Evolutionary conservation across 2,113 vertebrate genomes (phyloP).

Genomic region (Tonatia bakeri): DNA sequence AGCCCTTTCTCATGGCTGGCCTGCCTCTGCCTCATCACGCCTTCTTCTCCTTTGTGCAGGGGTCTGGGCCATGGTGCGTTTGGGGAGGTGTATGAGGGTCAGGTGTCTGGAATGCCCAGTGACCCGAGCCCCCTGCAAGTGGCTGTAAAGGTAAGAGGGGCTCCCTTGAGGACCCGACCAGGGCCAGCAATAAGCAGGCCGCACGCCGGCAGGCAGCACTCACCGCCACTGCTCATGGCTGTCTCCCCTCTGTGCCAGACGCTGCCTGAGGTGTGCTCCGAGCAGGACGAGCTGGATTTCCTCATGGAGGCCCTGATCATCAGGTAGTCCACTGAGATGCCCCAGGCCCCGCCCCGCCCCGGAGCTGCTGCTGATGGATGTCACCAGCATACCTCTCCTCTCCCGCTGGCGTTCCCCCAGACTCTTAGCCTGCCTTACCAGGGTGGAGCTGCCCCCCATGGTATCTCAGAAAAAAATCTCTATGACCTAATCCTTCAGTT

Average conservation of each 20-base stretch:
- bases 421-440: background rate
- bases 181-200: rapidly evolving
- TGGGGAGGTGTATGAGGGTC: conserved; percentile 98
- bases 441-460: background rate
- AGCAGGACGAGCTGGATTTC: conserved; percentile 98
- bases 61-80: conserved; percentile 98
- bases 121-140: conserved; percentile 96
- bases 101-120: conserved; percentile 91
- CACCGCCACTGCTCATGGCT: background rate
- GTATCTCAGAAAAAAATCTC: background rate
- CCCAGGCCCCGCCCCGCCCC: background rate
- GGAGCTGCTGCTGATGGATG: background rate
- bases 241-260: conserved; percentile 83
- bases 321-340: conserved; percentile 82
- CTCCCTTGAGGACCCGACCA: background rate
- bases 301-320: conserved; percentile 99
- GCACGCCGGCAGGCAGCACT: background rate
- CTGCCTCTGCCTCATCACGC: background rate
- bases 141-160: conserved; percentile 93
- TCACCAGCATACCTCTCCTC: background rate
- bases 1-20: rapidly evolving
- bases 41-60: conserved; percentile 82
- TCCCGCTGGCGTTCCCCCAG: background rate
- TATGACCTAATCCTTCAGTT: rapidly evolving
- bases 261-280: conserved; percentile 97